phyloP scores from a whole-genome alignment of 2,888 invertebrate genomes.

The Agonopterix heracliana region DNA sequence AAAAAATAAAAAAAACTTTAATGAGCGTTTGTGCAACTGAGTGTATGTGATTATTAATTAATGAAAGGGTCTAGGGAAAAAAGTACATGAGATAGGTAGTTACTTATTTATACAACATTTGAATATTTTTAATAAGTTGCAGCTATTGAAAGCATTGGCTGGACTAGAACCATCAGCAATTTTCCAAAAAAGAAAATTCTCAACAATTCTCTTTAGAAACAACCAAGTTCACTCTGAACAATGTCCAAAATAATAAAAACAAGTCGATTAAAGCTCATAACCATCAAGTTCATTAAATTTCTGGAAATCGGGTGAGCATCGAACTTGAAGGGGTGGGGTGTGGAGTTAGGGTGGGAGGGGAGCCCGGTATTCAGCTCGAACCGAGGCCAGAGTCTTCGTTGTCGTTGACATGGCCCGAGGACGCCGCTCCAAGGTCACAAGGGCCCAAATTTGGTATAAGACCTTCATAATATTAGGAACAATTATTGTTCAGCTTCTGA shows the following conservation, averaged over 20 bases:
- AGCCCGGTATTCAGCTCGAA: conserved; percentile 28
- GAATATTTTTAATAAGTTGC: too few species aligned
- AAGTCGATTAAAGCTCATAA: not conserved
- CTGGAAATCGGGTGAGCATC: conserved; percentile 30
- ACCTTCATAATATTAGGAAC: conserved; percentile 2
- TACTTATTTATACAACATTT: too few species aligned
- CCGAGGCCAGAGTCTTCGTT: conserved; percentile 46
- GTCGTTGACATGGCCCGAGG: conserved; percentile 70
- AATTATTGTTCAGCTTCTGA: not conserved
- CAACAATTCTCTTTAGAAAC: too few species aligned
- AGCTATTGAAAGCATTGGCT: too few species aligned
- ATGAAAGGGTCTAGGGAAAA: too few species aligned
- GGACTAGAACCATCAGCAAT: too few species aligned
- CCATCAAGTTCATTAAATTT: conserved; percentile 36
- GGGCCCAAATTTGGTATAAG: conserved; percentile 27
- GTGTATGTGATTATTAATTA: too few species aligned
- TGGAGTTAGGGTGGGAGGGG: conserved; percentile 18
- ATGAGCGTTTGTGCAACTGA: too few species aligned
- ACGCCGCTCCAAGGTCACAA: conserved; percentile 60
- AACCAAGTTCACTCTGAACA: not conserved
- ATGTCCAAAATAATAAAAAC: not conserved
- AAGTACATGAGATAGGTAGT: too few species aligned
- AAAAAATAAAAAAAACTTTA: too few species aligned
- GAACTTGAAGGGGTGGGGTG: conserved; percentile 17
- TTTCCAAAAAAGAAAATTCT: too few species aligned